These are phyloP conservation scores for Carettochelys insculpta DNA, from an alignment of 2,113 vertebrate genomes.

Conservation along the genomic window DNA sequence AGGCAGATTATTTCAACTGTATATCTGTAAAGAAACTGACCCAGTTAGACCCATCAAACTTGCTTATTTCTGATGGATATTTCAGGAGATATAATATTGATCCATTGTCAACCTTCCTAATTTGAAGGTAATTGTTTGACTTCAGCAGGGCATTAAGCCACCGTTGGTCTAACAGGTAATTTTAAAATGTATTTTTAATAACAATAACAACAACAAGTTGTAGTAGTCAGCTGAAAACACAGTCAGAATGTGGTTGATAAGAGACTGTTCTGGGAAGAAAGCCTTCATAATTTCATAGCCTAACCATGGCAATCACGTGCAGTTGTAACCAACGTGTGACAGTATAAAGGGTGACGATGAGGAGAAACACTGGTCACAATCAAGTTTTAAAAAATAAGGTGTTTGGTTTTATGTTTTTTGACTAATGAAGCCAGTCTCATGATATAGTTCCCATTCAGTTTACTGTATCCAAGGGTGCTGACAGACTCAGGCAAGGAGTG, in stretches of 20 bases:
- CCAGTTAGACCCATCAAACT: background rate
- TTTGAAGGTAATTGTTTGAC: constrained; percentile 51
- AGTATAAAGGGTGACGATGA: constrained; percentile 26
- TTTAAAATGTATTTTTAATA: constrained; percentile 42
- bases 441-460: background rate
- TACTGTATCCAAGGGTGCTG: constrained; percentile 24
- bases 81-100: constrained; percentile 54
- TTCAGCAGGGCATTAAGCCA: constrained; percentile 18
- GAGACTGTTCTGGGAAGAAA: constrained; percentile 43
- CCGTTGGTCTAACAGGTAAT: background rate
- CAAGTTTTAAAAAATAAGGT: constrained; percentile 20
- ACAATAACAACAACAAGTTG: constrained; percentile 36
- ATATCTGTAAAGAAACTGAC: constrained; percentile 15
- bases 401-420: background rate
- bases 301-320: constrained; percentile 49
- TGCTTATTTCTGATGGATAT: constrained; percentile 34
- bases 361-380: background rate
- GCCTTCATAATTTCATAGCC: constrained; percentile 36
- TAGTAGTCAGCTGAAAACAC: constrained; percentile 45
- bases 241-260: constrained; percentile 51
- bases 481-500: too few relatives aligned
- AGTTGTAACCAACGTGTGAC: constrained; percentile 39
- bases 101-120: constrained; percentile 34
- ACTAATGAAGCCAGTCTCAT: background rate
- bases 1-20: background rate